Evolutionary conservation across 2,113 vertebrate species (phyloP).

Genomic region (Phocoena sinus): DNA sequence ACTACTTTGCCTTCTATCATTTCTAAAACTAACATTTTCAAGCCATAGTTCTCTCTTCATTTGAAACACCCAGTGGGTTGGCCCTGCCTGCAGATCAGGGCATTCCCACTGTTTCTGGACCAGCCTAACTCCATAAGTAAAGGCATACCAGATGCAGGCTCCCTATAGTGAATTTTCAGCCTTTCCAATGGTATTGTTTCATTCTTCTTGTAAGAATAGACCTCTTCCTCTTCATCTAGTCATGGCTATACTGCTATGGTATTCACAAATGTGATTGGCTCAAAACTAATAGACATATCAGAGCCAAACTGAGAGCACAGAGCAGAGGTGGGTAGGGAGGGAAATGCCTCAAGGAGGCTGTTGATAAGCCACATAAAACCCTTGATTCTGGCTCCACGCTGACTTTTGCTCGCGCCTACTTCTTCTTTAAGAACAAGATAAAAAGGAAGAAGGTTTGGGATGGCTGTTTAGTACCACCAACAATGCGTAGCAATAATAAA

Average conservation of each 20-base stretch:
- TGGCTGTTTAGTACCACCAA: background rate
- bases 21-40: background rate
- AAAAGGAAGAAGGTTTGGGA: background rate
- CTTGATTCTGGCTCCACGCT: background rate
- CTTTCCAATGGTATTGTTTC: background rate
- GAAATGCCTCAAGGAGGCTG: background rate
- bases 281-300: background rate
- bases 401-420: background rate
- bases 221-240: background rate
- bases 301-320: background rate
- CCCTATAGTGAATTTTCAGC: background rate
- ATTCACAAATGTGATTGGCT: background rate
- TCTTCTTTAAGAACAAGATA: constrained; percentile 21
- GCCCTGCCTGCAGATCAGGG: background rate
- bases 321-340: background rate
- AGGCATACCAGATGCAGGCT: background rate
- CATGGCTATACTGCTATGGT: background rate
- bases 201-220: background rate
- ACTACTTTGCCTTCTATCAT: background rate
- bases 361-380: background rate
- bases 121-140: background rate
- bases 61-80: background rate
- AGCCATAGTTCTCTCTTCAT: background rate
- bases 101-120: background rate
- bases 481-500: background rate